A percentile compares a stretch with the other conserved stretches of the same genome.
phyloP scores from a whole-genome alignment of 2,797 vertebrate species.

The Hydrocynus forskahlii region DNA sequence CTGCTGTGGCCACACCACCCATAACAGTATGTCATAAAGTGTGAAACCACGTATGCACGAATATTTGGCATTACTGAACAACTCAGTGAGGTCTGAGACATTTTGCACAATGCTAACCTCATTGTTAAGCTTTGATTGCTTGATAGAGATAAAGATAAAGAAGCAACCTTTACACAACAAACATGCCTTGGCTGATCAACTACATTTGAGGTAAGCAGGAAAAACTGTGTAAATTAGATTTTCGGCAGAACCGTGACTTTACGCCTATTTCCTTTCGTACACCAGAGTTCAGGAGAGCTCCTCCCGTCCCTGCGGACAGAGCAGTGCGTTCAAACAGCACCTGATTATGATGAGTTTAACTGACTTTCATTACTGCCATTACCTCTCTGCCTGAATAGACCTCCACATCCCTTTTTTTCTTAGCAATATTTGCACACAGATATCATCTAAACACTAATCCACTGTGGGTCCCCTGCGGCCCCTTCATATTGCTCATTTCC shows the following conservation, averaged over 20 bases:
- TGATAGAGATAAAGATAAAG: neutral
- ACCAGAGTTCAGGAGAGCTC: neutral
- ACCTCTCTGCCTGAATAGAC: neutral
- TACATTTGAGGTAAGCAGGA: no score
- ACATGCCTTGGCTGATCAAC: neutral
- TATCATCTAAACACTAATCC: slow-evolving; percentile 18
- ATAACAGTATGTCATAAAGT: no score
- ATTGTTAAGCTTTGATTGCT: neutral
- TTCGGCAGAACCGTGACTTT: neutral
- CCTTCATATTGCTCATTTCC: neutral
- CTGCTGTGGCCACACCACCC: no score
- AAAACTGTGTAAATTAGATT: neutral
- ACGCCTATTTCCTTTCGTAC: neutral
- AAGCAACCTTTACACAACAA: neutral
- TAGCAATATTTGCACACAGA: slow-evolving; percentile 26
- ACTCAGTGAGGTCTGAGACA: no score
- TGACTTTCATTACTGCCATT: slow-evolving; percentile 28
- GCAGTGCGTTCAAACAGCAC: neutral
- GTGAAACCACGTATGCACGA: no score
- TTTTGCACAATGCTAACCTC: no score
- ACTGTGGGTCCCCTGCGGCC: neutral
- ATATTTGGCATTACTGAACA: no score
- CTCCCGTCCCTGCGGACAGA: neutral
- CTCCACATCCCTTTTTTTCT: neutral
- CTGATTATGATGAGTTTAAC: slow-evolving; percentile 21